These are phyloP conservation scores for Psilopsiagon aymara DNA, from an alignment of 2,113 vertebrate genomes.

Conservation along the genomic window DNA sequence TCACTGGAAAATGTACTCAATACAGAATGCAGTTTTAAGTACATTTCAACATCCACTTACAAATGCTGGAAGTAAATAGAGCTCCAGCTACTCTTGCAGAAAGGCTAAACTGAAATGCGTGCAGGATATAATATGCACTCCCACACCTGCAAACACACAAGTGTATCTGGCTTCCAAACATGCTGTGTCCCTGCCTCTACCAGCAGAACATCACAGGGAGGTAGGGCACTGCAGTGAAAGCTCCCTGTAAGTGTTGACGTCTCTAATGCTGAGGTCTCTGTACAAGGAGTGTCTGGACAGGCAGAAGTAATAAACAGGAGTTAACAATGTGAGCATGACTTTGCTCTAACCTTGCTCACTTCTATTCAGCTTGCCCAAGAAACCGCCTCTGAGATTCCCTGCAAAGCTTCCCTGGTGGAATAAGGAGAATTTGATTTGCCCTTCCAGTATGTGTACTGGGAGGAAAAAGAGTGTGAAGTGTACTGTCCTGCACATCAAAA, in stretches of 20 bases:
- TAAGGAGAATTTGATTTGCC: background rate
- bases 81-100: background rate
- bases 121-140: background rate
- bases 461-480: background rate
- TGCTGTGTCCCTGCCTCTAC: background rate
- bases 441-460: background rate
- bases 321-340: background rate
- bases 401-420: background rate
- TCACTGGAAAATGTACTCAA: fast-evolving
- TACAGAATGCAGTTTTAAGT: background rate
- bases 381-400: background rate
- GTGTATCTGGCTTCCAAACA: background rate
- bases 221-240: fast-evolving
- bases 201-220: background rate
- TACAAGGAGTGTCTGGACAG: background rate
- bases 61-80: background rate
- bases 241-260: background rate
- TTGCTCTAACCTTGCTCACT: background rate
- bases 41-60: background rate
- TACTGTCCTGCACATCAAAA: background rate
- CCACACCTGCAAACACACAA: background rate
- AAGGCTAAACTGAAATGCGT: fast-evolving
- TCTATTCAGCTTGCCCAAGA: background rate
- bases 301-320: background rate
- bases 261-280: fast-evolving